Conservation (phyloP, 2,888 invertebrate species). For the Cephus nigrinus region DNA sequence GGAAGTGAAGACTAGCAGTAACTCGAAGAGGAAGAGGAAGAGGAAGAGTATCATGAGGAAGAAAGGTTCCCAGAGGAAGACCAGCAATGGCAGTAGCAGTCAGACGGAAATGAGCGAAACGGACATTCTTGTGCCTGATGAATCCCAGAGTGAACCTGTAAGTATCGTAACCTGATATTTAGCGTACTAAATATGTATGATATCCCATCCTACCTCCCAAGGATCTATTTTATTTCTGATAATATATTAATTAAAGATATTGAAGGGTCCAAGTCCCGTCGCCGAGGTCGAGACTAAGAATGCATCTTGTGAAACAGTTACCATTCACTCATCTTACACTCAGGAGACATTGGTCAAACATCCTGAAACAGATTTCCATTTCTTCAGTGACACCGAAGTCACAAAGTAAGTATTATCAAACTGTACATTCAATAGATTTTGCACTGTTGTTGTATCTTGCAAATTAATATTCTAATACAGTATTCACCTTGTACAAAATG, state of each 20-base stretch:
- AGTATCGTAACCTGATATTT: conserved; percentile 20
- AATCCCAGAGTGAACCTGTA: conserved; percentile 47
- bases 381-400: conserved; percentile 94
- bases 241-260: conserved; percentile 33
- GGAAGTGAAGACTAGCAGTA: conserved; percentile 70
- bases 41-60: conserved; percentile 84
- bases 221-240: neutral
- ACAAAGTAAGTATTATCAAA: conserved; percentile 66
- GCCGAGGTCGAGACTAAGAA: conserved; percentile 42
- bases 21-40: conserved; percentile 79
- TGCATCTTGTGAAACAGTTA: conserved; percentile 20
- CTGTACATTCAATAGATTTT: too few species aligned
- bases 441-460: neutral
- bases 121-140: conserved; percentile 38
- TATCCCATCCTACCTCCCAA: neutral
- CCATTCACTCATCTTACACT: conserved; percentile 31
- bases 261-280: conserved; percentile 50
- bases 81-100: conserved; percentile 62
- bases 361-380: conserved; percentile 80
- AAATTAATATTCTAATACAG: neutral
- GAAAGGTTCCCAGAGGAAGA: conserved; percentile 80
- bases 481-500: neutral
- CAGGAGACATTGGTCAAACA: conserved; percentile 63
- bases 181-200: neutral
- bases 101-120: conserved; percentile 55